Evolutionary conservation across 2,888 invertebrate species (phyloP).

Genomic region (Gastracanthus pulcherrimus): DNA sequence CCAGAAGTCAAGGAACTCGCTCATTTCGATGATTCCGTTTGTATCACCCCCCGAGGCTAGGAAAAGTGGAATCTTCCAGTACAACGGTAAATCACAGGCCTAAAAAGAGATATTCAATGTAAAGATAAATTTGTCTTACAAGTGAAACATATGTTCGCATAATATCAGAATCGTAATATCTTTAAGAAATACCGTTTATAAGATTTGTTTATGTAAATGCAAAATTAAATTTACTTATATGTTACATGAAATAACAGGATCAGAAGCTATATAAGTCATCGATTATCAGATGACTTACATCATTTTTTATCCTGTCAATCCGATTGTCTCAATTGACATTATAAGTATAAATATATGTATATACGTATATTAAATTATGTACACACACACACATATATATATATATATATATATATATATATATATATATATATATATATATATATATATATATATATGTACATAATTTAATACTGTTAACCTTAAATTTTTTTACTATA

Average conservation of each 20-base stretch:
- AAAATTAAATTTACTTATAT: background rate
- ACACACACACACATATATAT: background rate
- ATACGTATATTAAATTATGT: background rate
- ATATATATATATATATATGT: too few relatives aligned
- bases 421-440: too few relatives aligned
- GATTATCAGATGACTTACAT: conserved; percentile 1
- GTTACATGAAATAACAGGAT: background rate
- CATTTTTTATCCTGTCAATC: background rate
- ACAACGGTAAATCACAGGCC: conserved; percentile 94
- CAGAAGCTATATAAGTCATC: background rate
- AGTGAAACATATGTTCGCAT: background rate
- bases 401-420: too few relatives aligned
- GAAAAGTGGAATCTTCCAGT: conserved; percentile 98
- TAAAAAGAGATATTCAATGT: conserved; percentile 78
- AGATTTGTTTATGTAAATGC: background rate
- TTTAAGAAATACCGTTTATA: background rate
- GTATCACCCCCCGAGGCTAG: conserved; percentile 89
- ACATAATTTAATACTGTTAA: too few relatives aligned
- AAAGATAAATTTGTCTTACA: background rate
- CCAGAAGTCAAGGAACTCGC: conserved; percentile 94
- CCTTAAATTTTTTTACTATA: too few relatives aligned
- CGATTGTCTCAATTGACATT: background rate
- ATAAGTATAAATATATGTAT: background rate
- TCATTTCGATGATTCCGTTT: conserved; percentile 87
- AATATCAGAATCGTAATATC: background rate